Evolutionary conservation across 2,888 invertebrate species (phyloP).

Genomic region (Eilema sororculum): DNA sequence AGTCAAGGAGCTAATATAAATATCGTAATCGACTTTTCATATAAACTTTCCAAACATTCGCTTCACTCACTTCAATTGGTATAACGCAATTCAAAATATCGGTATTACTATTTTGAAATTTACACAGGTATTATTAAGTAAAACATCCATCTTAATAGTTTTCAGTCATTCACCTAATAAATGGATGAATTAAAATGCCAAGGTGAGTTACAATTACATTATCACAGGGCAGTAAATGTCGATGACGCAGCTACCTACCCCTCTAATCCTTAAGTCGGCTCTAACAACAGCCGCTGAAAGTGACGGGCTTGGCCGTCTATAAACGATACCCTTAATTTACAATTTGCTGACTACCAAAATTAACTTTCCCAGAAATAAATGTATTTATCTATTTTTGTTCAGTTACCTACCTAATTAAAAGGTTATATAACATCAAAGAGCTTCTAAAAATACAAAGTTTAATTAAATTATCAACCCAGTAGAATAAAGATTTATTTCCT

Average conservation of each 20-base stretch:
- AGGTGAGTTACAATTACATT: conserved; percentile 8
- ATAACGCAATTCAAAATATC: neutral
- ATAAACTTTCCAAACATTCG: neutral
- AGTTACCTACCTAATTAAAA: conserved; percentile 8
- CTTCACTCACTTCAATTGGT: neutral
- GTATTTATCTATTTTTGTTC: conserved; percentile 14
- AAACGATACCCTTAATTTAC: conserved; percentile 22
- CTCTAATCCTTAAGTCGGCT: conserved; percentile 16
- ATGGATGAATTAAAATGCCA: conserved; percentile 8
- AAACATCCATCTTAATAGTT: neutral
- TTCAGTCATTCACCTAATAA: neutral
- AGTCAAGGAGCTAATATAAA: neutral
- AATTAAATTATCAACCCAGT: conserved; percentile 26
- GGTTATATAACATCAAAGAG: conserved; percentile 1
- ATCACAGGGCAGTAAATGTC: conserved; percentile 8
- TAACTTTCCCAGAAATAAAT: conserved; percentile 17
- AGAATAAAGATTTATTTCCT: conserved; percentile 23
- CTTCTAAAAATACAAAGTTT: conserved; percentile 16
- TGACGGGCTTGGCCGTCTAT: conserved; percentile 13
- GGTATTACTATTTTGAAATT: no score
- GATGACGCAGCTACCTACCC: conserved; percentile 16
- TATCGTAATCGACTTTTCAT: neutral
- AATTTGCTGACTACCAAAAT: conserved; percentile 20
- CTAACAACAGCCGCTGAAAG: conserved; percentile 12
- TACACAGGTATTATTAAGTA: neutral